Evolutionary conservation across 2,888 invertebrate species (phyloP), one percentile per base, ranked within the genome.

Genomic region (Drosophila austrosaltans): DNA sequence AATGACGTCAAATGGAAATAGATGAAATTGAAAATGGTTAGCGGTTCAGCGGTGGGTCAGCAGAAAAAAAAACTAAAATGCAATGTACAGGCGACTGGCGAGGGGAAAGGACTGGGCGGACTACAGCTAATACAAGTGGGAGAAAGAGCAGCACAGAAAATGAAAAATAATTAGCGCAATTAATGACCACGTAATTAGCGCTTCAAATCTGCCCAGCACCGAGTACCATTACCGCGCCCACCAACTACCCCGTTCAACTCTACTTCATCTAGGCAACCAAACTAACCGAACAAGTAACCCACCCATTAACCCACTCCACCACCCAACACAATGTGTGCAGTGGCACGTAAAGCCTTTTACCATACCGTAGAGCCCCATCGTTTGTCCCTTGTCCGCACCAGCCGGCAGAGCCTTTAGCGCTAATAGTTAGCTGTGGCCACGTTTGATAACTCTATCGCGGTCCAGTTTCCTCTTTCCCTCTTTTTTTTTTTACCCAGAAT

Each of bases 151-250:
- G 66, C 53, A 69, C 77, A 79, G 71, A 79, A 82, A 89, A 87
- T 84, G 89, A 78, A 89, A 90, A 90, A 89, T 90, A 90, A 90
- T 90, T 89, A 90, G 91, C 91, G 86, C 89, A 90, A 90, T 89
- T 89, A 88, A 88, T 87, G 90, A 85, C 85, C 83, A 88, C 87
- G 90, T 90, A 91, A 89, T 91, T 91, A 91, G 83, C 82, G 88
- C 79, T 77, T 77, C 77, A 78, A 89, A 82, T 72, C 73, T 39
- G 44, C 16, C 36, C 39, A 36, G 30, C n/a, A 20, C 61, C 59
- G 40, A 59, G n/a, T 25, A 32, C 22, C 32, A 1, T 42, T 25
- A 30, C 28, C 48, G 2, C 8, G 3, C 8, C 30, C n/a, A 0
- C 39, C 28, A 36, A 25, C 40, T 6, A 48, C 30, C 12, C 57